Base-by-base conservation (phyloP, 2,888 invertebrate species). In the Halictus ligatus region DNA sequence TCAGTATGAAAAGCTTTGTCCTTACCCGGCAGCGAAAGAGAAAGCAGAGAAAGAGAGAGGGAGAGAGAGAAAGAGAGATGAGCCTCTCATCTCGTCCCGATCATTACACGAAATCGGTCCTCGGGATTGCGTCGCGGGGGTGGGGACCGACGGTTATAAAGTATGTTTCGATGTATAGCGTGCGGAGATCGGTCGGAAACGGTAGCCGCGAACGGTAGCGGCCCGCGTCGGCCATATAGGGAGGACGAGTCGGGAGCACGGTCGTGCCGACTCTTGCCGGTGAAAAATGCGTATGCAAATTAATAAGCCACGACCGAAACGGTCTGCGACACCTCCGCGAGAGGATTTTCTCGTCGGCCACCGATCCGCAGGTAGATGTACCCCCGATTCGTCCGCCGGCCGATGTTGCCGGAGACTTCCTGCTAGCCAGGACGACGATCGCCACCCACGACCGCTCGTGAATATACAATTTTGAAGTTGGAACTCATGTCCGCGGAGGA, bases 241-340 rank as follows among this genome's bases (percentile, higher is more conserved):
- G 89, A 40, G 75, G 67, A 60, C 79, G 82, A 75, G 75, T 67
- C 67, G 75, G 86, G 46, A 69, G 78, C 75, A 71, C 60, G 86
- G 69, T 80, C 86, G 80, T 81, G 80, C 78, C 71, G 71, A 83
- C 25, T 46, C 80, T 46, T 79, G 21, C 60, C 82, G 71, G 58
- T 77, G 84, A 89, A 89, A 88, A 88, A 90, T 86, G 74, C 77
- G 78, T 88, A 90, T 90, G 90, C 90, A 90, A 90, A 90, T 90
- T 90, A 89, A 90, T 89, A 90, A 89, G 87, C 84, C 80, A 71
- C 69, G 76, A 80, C 58, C 80, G 81, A 85, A 89, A 89, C 90
- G 84, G 86, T 81, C 82, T 74, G 82, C 90, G 86, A 89, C 90
- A 89, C 89, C 88, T 77, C 71, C 80, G 73, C 54, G 54, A 77